A percentile compares a stretch with the other conserved stretches of the same genome.
Evolutionary conservation across 2,888 invertebrate species (phyloP).

Genomic region (Mactromeris polynyma): DNA sequence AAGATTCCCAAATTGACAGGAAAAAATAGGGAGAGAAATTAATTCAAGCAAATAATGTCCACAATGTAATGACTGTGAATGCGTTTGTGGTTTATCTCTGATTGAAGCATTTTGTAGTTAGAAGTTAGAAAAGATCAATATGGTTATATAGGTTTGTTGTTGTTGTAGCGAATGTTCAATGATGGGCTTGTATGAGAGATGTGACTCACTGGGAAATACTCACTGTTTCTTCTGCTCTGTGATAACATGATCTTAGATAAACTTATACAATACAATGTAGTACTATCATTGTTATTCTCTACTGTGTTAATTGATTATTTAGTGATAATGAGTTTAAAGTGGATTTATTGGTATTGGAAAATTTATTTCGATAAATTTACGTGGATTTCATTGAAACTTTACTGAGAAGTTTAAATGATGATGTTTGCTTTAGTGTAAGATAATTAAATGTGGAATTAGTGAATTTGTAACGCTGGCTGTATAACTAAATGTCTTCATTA

Average conservation of each 20-base stretch:
- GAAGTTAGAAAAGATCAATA: background rate
- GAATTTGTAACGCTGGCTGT: too few relatives aligned
- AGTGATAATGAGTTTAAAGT: background rate
- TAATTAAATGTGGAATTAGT: too few relatives aligned
- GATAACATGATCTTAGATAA: background rate
- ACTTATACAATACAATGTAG: background rate
- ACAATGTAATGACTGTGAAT: background rate
- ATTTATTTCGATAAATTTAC: background rate
- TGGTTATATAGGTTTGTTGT: background rate
- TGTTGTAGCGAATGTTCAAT: background rate
- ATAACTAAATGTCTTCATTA: too few relatives aligned
- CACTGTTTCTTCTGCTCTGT: background rate
- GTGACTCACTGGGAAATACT: background rate
- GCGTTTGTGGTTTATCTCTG: background rate
- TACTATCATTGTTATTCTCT: background rate
- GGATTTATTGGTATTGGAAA: background rate
- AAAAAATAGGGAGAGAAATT: conserved; percentile 6
- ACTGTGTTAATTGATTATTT: background rate
- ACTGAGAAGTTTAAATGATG: background rate
- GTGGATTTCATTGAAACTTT: background rate
- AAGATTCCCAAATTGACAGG: background rate
- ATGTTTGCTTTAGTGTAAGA: background rate
- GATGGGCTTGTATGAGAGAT: background rate
- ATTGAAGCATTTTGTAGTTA: conserved; percentile 8
- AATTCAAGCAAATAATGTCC: conserved; percentile 3